A percentile compares a stretch with the other conserved stretches of the same genome.
Conservation (phyloP, 2,113 vertebrate species). For the Eublepharis macularius region DNA sequence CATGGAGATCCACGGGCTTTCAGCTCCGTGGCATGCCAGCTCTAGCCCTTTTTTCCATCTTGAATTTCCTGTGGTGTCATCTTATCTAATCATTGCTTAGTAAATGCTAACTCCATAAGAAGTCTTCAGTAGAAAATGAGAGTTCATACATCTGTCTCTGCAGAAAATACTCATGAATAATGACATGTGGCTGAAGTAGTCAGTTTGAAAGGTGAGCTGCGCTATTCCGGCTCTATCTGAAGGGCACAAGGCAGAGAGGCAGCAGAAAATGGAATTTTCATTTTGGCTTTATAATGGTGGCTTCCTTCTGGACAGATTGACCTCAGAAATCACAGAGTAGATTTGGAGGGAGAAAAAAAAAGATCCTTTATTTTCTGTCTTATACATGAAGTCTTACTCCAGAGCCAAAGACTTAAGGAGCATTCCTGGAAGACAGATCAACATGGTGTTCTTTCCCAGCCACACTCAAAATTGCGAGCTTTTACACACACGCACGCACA, state of each 20-base stretch:
- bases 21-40: slow-evolving; percentile 8
- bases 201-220: neutral
- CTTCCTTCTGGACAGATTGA: neutral
- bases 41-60: slow-evolving; percentile 15
- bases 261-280: slow-evolving; percentile 9
- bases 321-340: slow-evolving; percentile 7
- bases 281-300: neutral
- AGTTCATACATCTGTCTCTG: slow-evolving; percentile 30
- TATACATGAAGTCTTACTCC: neutral
- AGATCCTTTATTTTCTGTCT: neutral
- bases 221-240: neutral
- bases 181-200: slow-evolving; percentile 13
- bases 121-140: slow-evolving; percentile 45
- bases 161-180: slow-evolving; percentile 48
- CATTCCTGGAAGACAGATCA: neutral
- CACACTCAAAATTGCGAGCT: too few relatives aligned
- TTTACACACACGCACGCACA: too few relatives aligned
- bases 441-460: too few relatives aligned
- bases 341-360: neutral
- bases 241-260: slow-evolving; percentile 28
- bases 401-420: neutral
- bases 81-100: slow-evolving; percentile 47
- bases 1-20: slow-evolving; percentile 1
- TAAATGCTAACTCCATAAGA: slow-evolving; percentile 31
- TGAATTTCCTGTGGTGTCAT: slow-evolving; percentile 50